A percentile compares a stretch with the other conserved stretches of the same genome.
Conservation (phyloP, 1,140 invertebrate species). For the Triops longicaudatus region DNA sequence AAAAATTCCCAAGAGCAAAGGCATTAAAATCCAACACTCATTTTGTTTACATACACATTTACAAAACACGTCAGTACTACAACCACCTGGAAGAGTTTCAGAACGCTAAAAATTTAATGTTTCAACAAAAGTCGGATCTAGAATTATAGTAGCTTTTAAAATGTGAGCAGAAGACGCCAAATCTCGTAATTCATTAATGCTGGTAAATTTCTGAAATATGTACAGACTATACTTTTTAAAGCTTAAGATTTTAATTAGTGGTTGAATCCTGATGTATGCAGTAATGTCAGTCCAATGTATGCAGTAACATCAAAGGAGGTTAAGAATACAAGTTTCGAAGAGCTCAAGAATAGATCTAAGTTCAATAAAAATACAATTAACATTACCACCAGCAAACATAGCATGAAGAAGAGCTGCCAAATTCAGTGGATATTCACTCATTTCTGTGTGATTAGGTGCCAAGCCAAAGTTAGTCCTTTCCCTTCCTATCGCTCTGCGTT, state of each 20-base stretch:
- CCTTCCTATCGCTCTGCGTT: not conserved
- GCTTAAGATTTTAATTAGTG: too few species aligned
- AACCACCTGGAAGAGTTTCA: too few species aligned
- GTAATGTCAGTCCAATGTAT: not conserved
- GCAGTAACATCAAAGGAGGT: too few species aligned
- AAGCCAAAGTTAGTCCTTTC: too few species aligned
- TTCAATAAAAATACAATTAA: not conserved
- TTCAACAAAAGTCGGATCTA: too few species aligned
- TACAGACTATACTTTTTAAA: too few species aligned
- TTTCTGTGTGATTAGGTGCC: not conserved
- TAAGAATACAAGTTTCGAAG: not conserved
- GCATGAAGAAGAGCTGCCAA: not conserved
- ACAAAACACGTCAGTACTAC: not conserved
- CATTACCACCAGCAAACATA: not conserved
- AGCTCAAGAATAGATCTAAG: not conserved
- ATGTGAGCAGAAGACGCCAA: too few species aligned
- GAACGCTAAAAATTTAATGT: too few species aligned
- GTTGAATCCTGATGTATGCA: too few species aligned
- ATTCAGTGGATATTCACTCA: not conserved
- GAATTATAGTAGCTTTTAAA: too few species aligned
- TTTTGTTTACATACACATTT: not conserved
- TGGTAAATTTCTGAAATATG: too few species aligned
- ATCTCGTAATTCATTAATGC: too few species aligned
- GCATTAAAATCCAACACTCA: not conserved
- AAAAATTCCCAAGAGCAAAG: constrained; percentile 35